Conservation (phyloP, 2,888 invertebrate genomes). For the Villa cingulata region DNA sequence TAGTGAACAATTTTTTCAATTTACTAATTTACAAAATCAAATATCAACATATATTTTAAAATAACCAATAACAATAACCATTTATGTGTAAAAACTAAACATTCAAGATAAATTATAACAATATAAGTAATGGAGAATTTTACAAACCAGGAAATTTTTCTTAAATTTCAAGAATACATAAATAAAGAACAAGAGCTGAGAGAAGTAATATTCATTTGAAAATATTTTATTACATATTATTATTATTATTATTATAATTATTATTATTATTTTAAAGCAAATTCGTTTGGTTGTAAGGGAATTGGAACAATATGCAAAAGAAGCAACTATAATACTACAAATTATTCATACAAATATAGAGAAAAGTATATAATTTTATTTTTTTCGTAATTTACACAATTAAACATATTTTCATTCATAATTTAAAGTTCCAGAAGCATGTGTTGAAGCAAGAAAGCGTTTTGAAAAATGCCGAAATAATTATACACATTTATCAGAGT, state of each 20-base stretch:
- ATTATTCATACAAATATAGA: constrained; percentile 63
- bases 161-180: constrained; percentile 62
- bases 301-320: constrained; percentile 63
- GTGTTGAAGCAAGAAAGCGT: constrained; percentile 46
- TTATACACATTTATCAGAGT: constrained; percentile 47
- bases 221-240: too few species aligned
- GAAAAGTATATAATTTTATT: constrained; percentile 41
- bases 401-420: too few species aligned
- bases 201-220: constrained; percentile 44
- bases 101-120: too few species aligned
- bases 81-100: too few species aligned
- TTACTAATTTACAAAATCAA: too few species aligned
- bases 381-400: neutral
- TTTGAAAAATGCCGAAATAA: constrained; percentile 52
- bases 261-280: constrained; percentile 5
- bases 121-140: too few species aligned
- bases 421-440: constrained; percentile 45
- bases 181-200: constrained; percentile 65
- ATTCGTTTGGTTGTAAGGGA: constrained; percentile 32
- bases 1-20: too few species aligned
- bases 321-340: constrained; percentile 66
- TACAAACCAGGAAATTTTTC: constrained; percentile 46
- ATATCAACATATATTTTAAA: too few species aligned
- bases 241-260: neutral
- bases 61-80: too few species aligned